These are phyloP conservation scores for Fragum sueziense DNA, from an alignment of 2,888 invertebrate species.

Conservation along the genomic window DNA sequence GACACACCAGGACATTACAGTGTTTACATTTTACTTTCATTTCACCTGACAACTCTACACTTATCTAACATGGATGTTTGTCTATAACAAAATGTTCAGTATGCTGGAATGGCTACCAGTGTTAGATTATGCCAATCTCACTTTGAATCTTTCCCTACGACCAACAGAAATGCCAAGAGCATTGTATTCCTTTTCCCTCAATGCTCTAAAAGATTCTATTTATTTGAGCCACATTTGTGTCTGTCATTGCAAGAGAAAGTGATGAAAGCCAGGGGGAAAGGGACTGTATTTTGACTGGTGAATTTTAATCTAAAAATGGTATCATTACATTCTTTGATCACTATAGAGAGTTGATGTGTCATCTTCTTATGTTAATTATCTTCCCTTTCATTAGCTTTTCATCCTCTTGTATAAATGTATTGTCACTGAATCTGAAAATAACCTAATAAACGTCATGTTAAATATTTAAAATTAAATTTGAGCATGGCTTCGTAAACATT, in stretches of 20 bases:
- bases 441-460: too few relatives aligned
- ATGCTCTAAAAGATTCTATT: too few relatives aligned
- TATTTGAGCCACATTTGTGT: too few relatives aligned
- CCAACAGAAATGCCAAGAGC: too few relatives aligned
- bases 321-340: conserved; percentile 8
- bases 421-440: too few relatives aligned
- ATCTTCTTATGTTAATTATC: neutral
- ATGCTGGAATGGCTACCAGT: too few relatives aligned
- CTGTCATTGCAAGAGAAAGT: too few relatives aligned
- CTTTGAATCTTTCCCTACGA: too few relatives aligned
- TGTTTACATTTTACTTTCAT: conserved; percentile 10
- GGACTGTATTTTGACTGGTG: neutral
- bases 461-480: neutral
- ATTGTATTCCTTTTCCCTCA: too few relatives aligned
- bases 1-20: conserved; percentile 2
- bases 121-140: too few relatives aligned
- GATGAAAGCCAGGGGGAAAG: neutral
- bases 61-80: too few relatives aligned
- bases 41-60: neutral
- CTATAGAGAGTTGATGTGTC: neutral
- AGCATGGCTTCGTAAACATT: neutral
- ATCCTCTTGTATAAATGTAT: neutral
- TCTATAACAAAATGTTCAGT: too few relatives aligned
- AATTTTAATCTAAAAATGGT: neutral
- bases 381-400: neutral